These are phyloP conservation scores for Drosophila demipolita DNA, from an alignment of 2,888 invertebrate genomes.

Conservation along the genomic window DNA sequence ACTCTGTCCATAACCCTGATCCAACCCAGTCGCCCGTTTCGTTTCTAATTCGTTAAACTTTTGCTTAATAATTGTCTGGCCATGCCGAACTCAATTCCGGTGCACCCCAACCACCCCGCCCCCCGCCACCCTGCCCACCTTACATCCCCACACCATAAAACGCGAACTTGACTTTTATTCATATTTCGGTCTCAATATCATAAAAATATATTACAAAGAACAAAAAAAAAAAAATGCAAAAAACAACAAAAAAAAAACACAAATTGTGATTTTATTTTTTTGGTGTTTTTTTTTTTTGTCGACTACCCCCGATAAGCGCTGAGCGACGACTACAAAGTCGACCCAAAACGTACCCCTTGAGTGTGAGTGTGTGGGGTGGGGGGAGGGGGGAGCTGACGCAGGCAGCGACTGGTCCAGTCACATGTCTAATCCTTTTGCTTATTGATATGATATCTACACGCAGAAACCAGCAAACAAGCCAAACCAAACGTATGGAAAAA, in stretches of 20 bases:
- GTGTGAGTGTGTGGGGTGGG: slow-evolving; percentile 1
- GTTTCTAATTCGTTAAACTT: slow-evolving; percentile 81
- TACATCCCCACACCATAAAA: neutral
- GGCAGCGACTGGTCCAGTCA: slow-evolving; percentile 65
- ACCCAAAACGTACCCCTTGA: slow-evolving; percentile 59
- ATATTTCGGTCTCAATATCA: slow-evolving; percentile 64
- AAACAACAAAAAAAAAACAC: slow-evolving; percentile 23
- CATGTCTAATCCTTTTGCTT: slow-evolving; percentile 82
- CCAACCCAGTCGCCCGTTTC: slow-evolving; percentile 59
- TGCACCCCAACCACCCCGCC: slow-evolving; percentile 29
- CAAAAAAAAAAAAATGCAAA: slow-evolving; percentile 20
- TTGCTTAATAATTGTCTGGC: slow-evolving; percentile 82
- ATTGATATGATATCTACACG: slow-evolving; percentile 80
- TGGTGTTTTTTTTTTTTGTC: slow-evolving; percentile 4
- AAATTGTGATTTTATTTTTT: slow-evolving; percentile 32
- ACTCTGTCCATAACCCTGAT: slow-evolving; percentile 3
- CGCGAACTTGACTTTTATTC: slow-evolving; percentile 74
- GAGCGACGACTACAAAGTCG: slow-evolving; percentile 54
- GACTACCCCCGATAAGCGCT: slow-evolving; percentile 63
- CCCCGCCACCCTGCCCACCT: neutral
- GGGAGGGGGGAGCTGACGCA: slow-evolving; percentile 5
- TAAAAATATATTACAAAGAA: slow-evolving; percentile 45
- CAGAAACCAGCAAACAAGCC: slow-evolving; percentile 47
- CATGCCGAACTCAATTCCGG: slow-evolving; percentile 59
- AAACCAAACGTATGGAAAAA: slow-evolving; percentile 17